Conservation (phyloP, 2,113 vertebrate genomes). For the Gopherus evgoodei region DNA sequence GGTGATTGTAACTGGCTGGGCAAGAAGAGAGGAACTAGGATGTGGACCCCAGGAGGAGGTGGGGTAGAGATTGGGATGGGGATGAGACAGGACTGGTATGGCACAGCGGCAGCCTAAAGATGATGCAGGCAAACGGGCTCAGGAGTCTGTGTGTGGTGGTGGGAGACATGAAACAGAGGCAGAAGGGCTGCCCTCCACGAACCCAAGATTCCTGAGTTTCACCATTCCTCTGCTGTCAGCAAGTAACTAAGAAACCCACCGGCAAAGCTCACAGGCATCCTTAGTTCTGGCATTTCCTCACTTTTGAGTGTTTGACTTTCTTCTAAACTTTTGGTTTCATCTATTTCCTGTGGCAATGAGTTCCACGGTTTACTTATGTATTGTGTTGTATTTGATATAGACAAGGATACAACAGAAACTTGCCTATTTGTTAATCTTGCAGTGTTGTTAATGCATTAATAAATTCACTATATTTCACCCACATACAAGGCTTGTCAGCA, state of each 20-base stretch:
- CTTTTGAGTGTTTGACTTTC: neutral
- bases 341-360: neutral
- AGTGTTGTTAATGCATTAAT: neutral
- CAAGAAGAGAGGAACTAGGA: too few species aligned
- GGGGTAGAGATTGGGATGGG: too few species aligned
- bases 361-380: neutral
- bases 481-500: neutral
- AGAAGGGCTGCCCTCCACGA: too few species aligned
- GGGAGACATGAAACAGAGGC: too few species aligned
- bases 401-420: neutral
- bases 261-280: neutral
- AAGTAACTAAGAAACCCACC: neutral
- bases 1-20: accelerated
- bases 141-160: too few species aligned
- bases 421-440: neutral
- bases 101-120: neutral
- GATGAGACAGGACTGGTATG: neutral
- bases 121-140: neutral
- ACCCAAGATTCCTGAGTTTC: too few species aligned
- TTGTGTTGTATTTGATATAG: neutral
- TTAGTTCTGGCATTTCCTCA: accelerated
- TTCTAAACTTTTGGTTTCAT: neutral
- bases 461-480: neutral
- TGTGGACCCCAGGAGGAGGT: too few species aligned
- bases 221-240: too few species aligned